Evolutionary conservation across 2,888 invertebrate species (phyloP), one percentile per base, ranked within the genome.

Genomic region (Rhodophaea formosa): DNA sequence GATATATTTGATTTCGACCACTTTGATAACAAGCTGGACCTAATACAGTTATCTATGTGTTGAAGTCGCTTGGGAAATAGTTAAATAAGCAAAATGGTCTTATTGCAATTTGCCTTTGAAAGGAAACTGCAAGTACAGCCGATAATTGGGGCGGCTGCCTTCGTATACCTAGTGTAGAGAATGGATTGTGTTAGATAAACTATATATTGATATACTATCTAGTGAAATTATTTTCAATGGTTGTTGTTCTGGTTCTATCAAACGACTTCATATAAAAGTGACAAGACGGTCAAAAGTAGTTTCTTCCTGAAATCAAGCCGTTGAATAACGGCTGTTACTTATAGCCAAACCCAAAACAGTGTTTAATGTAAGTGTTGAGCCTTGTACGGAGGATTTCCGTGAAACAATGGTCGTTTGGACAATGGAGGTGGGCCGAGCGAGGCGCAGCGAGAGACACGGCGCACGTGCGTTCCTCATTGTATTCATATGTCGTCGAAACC

Each of bases 391-490:
- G 80, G 80, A 84, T 86, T 85, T 84, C 84, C 80, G 77, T 84
- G 81, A 86, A 85, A 88, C 88, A 89, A 88, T 88, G 83, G 83
- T 58, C 67, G 66, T 62, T 70, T 70, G 79, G 85, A 89, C 88
- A 88, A 88, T 87, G 80, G 85, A 58, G 80, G 85, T 57, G 64
- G 73, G 66, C 71, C 62, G 68, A 67, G 68, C 62, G 68, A 67
- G 68, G 70, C 69, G 69, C 71, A 72, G 75, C 47, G 14, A 42
- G 56, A 77, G 74, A 66, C 70, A 66, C 59, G 71, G 68, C 78
- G 84, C 89, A 87, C 89, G 88, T 89, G 89, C 84, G 80, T 77
- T 71, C 71, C 70, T 55, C 77, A 86, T 87, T 87, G 86, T 88
- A 79, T 83, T 79, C 84, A 76, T 80, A 82, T 73, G 69, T 66